phyloP scores from a whole-genome alignment of 2,113 vertebrate genomes.

The Addax nasomaculatus region DNA sequence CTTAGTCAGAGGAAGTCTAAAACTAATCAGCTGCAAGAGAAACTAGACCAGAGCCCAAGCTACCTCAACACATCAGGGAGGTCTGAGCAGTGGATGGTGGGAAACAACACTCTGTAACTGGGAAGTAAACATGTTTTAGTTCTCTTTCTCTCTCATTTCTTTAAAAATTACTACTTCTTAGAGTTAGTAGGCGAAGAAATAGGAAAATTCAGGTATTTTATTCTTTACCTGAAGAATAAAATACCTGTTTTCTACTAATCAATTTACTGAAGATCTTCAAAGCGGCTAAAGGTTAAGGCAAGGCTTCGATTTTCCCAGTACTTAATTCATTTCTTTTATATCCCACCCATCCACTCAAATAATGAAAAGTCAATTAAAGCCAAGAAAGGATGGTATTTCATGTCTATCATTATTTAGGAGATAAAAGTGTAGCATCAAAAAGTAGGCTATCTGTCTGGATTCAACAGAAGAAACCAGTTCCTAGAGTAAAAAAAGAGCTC shows the following conservation, averaged over 20 bases:
- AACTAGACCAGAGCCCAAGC: background rate
- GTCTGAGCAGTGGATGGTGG: background rate
- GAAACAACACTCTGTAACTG: background rate
- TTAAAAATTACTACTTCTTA: background rate
- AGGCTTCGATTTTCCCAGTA: background rate
- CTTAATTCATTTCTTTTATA: background rate
- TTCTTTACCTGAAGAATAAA: background rate
- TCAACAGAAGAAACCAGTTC: background rate
- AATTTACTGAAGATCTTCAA: background rate
- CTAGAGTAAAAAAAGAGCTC: background rate
- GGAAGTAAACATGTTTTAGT: background rate
- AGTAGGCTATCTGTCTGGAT: background rate
- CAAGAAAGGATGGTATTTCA: background rate
- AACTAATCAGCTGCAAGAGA: background rate
- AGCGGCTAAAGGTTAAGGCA: background rate
- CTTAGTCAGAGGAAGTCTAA: background rate
- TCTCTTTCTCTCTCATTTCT: background rate
- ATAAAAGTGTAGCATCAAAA: background rate
- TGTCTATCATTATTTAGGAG: background rate
- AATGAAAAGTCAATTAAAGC: background rate
- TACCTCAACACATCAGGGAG: background rate
- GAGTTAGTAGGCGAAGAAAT: background rate
- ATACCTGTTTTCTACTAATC: background rate
- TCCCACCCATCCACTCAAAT: background rate
- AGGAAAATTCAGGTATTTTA: background rate